A percentile compares a stretch with the other conserved stretches of the same genome.
Conservation (phyloP, 2,113 vertebrate species). For the Hirundichthys speculiger region DNA sequence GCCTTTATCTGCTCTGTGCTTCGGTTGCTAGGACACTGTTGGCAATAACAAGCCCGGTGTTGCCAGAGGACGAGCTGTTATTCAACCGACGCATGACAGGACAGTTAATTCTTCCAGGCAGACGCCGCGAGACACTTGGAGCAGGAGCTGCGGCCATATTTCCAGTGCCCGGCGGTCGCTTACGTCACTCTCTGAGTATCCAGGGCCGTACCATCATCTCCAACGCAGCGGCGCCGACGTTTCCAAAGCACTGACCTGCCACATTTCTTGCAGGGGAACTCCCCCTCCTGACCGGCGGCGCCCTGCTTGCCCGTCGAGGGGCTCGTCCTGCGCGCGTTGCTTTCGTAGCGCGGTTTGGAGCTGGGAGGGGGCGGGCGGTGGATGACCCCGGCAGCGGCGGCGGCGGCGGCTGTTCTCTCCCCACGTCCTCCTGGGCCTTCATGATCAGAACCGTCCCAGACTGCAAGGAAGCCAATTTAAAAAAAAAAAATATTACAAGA, state of each 20-base stretch:
- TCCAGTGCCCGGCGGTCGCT: no score
- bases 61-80: conserved; percentile 63
- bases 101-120: conserved; percentile 31
- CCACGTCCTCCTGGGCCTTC: conserved; percentile 82
- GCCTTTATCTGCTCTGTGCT: conserved; percentile 52
- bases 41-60: conserved; percentile 70
- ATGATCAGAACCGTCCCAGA: conserved; percentile 76
- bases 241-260: conserved; percentile 85
- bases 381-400: conserved; percentile 53
- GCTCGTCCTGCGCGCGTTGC: conserved; percentile 74
- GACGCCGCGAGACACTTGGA: conserved; percentile 13
- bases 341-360: conserved; percentile 76
- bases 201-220: background rate
- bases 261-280: conserved; percentile 99
- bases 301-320: conserved; percentile 76
- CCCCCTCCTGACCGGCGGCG: conserved; percentile 86
- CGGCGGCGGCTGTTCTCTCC: conserved; percentile 70
- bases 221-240: background rate
- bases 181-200: no score
- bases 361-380: conserved; percentile 43
- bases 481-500: no score
- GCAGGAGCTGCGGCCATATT: no score
- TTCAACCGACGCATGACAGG: conserved; percentile 48
- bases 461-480: no score
- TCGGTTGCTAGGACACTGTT: conserved; percentile 78